Conservation (phyloP, 2,888 invertebrate species). For the Agonopterix subpropinquella region DNA sequence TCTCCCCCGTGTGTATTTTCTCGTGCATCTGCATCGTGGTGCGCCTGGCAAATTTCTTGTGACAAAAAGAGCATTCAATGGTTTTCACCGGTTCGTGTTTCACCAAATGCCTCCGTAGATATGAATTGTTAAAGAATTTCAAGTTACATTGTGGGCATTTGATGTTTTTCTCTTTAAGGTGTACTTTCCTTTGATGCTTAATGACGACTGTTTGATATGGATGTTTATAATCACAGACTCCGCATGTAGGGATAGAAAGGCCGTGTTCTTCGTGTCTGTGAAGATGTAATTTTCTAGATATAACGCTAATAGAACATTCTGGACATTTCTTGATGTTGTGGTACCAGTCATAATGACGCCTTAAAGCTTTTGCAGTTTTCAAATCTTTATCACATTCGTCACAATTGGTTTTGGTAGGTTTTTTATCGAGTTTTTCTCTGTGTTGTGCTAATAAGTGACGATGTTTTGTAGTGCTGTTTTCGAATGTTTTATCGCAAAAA, state of each 20-base stretch:
- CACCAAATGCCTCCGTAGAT: no score
- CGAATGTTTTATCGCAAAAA: neutral
- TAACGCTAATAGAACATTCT: neutral
- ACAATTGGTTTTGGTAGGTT: no score
- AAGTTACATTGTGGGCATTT: constrained; percentile 29
- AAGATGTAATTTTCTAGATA: neutral
- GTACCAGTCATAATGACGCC: neutral
- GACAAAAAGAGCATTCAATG: constrained; percentile 23
- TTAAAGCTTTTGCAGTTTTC: no score
- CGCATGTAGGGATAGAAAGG: constrained; percentile 13
- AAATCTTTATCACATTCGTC: no score
- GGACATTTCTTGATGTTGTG: neutral
- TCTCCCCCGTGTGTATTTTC: constrained; percentile 13
- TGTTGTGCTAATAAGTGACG: no score
- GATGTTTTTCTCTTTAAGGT: constrained; percentile 23
- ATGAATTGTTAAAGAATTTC: constrained; percentile 8
- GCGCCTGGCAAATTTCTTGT: constrained; percentile 20
- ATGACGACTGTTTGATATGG: neutral
- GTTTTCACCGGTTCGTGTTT: constrained; percentile 19
- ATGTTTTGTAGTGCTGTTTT: no score
- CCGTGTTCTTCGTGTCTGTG: constrained; percentile 13
- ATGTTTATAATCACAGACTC: constrained; percentile 15
- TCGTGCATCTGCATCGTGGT: constrained; percentile 10
- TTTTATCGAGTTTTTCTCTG: no score
- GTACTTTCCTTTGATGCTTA: constrained; percentile 12